These are phyloP conservation scores for Aphelenchoides besseyi DNA, from an alignment of 1,140 invertebrate species.

Conservation along the genomic window DNA sequence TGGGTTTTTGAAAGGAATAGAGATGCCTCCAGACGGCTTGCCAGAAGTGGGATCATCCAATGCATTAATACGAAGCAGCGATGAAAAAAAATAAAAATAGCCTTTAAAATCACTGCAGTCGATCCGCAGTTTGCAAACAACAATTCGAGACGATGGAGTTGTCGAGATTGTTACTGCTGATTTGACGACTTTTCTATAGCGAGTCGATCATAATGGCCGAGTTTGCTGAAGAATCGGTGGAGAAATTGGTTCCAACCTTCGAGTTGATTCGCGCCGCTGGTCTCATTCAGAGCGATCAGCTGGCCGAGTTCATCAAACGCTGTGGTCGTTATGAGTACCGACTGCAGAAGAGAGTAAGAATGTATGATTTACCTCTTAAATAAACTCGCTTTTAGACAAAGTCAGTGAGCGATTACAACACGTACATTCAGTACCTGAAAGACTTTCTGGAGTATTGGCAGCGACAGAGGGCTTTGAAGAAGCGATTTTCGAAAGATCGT, in stretches of 20 bases:
- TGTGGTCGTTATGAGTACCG: slow-evolving; percentile 43
- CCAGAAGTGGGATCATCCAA: no score
- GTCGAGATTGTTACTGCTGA: no score
- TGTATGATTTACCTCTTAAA: not conserved
- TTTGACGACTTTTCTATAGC: no score
- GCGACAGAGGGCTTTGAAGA: not conserved
- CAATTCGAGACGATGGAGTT: no score
- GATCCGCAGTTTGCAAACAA: no score
- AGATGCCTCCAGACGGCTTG: no score
- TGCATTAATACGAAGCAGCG: no score
- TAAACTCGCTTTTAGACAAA: slow-evolving; percentile 34
- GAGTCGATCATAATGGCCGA: no score
- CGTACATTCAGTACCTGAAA: slow-evolving; percentile 37
- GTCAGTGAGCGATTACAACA: slow-evolving; percentile 32
- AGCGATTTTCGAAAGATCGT: slow-evolving; percentile 28
- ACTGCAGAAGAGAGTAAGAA: slow-evolving; percentile 31
- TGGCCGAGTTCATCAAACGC: slow-evolving; percentile 28
- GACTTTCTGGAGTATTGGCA: slow-evolving; percentile 36
- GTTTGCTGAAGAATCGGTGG: slow-evolving; percentile 37
- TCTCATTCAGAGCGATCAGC: slow-evolving; percentile 24
- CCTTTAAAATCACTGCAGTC: no score
- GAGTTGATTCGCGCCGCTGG: slow-evolving; percentile 30
- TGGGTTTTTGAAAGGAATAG: no score
- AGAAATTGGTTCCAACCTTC: slow-evolving; percentile 37
- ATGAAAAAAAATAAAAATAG: no score